phyloP scores from a whole-genome alignment of 2,113 vertebrate genomes.

The Coptodon bakossiorum region DNA sequence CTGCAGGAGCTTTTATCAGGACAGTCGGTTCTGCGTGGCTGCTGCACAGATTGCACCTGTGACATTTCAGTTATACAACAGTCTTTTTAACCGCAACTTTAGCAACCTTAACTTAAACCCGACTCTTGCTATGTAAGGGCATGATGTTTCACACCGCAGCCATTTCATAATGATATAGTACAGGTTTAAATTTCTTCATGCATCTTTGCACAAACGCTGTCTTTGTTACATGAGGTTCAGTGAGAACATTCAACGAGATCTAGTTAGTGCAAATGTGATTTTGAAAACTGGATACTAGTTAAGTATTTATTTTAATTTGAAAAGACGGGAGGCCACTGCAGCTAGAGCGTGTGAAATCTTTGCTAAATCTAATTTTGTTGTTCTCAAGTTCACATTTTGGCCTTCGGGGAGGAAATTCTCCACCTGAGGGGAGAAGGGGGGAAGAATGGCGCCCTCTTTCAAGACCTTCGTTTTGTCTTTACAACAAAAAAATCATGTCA shows the following conservation, averaged over 20 bases:
- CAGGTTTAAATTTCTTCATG: background rate
- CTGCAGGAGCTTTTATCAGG: background rate
- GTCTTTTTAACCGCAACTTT: background rate
- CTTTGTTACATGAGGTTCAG: background rate
- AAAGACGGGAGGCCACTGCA: background rate
- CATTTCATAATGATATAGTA: background rate
- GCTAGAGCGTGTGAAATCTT: background rate
- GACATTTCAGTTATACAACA: background rate
- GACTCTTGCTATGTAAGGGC: background rate
- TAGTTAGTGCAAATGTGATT: background rate
- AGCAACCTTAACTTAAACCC: background rate
- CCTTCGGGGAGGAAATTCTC: background rate
- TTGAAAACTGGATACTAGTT: background rate
- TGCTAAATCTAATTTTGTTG: background rate
- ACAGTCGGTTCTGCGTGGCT: background rate
- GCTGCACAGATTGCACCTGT: background rate
- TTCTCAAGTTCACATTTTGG: background rate
- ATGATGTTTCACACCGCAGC: background rate
- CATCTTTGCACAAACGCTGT: background rate
- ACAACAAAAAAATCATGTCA: slow-evolving; percentile 13
- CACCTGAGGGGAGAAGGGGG: background rate
- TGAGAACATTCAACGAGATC: background rate
- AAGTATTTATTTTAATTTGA: background rate
- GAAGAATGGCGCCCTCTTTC: background rate
- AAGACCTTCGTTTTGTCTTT: slow-evolving; percentile 30